Percentiles rank a stretch among this genome's conserved stretches.
Conservation (phyloP, 2,888 invertebrate genomes). For the Willowsia nigromaculata region DNA sequence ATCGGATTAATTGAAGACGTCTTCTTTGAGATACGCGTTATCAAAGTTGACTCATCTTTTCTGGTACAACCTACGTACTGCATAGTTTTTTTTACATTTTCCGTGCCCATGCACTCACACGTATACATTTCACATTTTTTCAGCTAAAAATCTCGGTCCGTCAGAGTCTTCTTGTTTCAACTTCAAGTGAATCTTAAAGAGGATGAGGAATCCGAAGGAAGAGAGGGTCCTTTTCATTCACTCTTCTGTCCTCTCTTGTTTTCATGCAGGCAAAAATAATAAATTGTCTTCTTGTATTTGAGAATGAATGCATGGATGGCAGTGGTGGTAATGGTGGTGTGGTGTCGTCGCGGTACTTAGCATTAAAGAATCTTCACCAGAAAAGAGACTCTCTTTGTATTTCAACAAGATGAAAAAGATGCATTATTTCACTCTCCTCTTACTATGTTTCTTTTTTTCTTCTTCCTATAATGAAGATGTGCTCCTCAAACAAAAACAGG, state of each 20-base stretch:
- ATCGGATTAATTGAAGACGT: no score
- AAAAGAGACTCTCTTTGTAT: slow-evolving; percentile 45
- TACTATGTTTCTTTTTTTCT: background rate
- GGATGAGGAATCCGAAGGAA: background rate
- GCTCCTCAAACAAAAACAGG: background rate
- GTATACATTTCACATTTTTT: slow-evolving; percentile 12
- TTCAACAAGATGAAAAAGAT: slow-evolving; percentile 48
- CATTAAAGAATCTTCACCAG: slow-evolving; percentile 9
- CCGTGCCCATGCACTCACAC: background rate
- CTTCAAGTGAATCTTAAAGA: background rate
- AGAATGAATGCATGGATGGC: background rate
- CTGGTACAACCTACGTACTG: no score
- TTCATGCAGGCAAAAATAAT: slow-evolving; percentile 47
- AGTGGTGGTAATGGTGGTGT: background rate
- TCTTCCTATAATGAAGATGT: background rate
- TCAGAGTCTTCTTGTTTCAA: background rate
- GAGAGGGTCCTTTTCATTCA: slow-evolving; percentile 37
- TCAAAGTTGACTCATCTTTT: no score
- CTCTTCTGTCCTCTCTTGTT: slow-evolving; percentile 14
- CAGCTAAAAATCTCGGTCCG: background rate
- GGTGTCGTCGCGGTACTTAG: slow-evolving; percentile 43
- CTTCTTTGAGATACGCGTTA: no score
- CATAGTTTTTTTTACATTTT: no score
- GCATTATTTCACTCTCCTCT: slow-evolving; percentile 33
- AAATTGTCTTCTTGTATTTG: slow-evolving; percentile 29